Percentiles rank a stretch among this genome's conserved stretches.
These are phyloP conservation scores for Dasyprocta punctata DNA, from an alignment of 2,113 vertebrate genomes.

Conservation along the genomic window DNA sequence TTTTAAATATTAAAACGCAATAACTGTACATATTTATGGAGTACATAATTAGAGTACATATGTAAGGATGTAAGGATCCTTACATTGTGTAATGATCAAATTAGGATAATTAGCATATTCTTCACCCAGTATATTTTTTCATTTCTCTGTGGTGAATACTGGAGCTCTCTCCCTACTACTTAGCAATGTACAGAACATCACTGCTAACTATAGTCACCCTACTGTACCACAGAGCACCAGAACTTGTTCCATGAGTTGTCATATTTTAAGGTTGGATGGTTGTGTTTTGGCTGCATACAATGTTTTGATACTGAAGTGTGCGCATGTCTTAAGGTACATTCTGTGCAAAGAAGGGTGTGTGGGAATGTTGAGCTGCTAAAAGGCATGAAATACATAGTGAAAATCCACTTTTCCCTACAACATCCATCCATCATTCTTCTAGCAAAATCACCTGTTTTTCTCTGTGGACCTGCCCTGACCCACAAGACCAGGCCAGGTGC, in stretches of 20 bases:
- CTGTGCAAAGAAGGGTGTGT: background rate
- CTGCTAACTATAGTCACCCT: background rate
- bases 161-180: background rate
- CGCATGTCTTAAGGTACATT: background rate
- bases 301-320: background rate
- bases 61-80: background rate
- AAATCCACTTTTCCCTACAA: background rate
- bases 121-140: background rate
- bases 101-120: background rate
- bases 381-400: background rate
- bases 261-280: background rate
- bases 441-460: background rate
- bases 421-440: background rate
- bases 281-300: background rate
- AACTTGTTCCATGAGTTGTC: background rate
- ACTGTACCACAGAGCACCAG: background rate
- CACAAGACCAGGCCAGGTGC: background rate
- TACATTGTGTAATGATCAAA: background rate
- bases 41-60: background rate
- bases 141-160: background rate
- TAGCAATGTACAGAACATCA: background rate
- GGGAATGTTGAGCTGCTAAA: background rate
- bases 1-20: background rate
- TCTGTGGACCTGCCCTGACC: background rate
- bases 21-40: background rate